Conservation (phyloP, 2,113 vertebrate species). For the Tympanuchus pallidicinctus region DNA sequence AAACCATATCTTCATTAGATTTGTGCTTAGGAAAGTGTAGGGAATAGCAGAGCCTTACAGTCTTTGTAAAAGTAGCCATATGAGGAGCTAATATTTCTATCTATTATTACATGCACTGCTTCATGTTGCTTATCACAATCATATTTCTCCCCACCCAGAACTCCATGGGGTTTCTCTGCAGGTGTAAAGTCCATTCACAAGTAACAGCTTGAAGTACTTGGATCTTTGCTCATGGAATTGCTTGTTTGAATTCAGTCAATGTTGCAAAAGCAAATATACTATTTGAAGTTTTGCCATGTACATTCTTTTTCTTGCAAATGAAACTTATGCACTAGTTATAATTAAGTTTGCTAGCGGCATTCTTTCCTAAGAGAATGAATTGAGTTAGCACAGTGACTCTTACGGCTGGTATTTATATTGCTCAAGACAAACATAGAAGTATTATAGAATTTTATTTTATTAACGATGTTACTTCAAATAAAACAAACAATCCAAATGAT, state of each 20-base stretch:
- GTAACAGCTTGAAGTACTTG: background rate
- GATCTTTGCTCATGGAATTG: background rate
- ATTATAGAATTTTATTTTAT: constrained; percentile 44
- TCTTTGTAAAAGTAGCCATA: background rate
- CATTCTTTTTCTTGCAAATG: background rate
- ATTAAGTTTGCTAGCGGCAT: background rate
- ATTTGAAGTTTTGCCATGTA: background rate
- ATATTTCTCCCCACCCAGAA: background rate
- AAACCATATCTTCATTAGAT: background rate
- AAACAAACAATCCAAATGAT: constrained; percentile 34
- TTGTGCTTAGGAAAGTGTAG: background rate
- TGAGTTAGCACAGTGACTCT: background rate
- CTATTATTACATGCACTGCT: background rate
- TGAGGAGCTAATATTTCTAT: background rate
- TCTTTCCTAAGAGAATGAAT: background rate
- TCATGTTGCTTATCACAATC: background rate
- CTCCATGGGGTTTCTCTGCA: background rate
- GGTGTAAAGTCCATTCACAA: background rate
- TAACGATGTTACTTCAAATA: constrained; percentile 40
- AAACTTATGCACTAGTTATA: background rate
- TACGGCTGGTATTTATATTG: background rate
- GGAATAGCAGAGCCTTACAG: background rate
- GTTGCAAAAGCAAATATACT: background rate
- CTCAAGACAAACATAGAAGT: constrained; percentile 1
- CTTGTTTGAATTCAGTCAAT: background rate